Evolutionary conservation across 2,113 vertebrate species (phyloP).

Genomic region (Herpailurus yagouaroundi): DNA sequence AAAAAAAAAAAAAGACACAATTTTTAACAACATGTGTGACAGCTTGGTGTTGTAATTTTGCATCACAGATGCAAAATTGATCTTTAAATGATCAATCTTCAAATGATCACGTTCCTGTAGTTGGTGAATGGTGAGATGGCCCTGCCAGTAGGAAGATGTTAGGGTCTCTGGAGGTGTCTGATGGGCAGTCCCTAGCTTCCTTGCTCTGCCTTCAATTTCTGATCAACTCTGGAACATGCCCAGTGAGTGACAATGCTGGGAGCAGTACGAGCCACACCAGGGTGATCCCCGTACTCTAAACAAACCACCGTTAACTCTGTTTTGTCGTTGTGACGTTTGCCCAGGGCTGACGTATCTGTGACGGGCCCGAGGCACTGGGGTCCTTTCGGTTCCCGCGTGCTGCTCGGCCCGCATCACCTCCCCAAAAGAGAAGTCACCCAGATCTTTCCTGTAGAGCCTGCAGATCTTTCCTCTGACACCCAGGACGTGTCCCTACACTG

Average conservation of each 20-base stretch:
- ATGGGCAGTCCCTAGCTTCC: not conserved
- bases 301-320: not conserved
- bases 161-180: not conserved
- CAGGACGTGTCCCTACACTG: not conserved
- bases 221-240: not conserved
- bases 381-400: not conserved
- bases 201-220: not conserved
- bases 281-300: not conserved
- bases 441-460: not conserved
- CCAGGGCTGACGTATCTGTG: not conserved
- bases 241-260: not conserved
- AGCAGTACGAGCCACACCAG: not conserved
- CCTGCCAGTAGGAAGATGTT: accelerated
- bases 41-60: not conserved
- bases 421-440: not conserved
- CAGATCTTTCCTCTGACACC: not conserved
- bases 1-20: no score
- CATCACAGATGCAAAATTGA: not conserved
- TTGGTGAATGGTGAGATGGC: accelerated
- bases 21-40: not conserved
- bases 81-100: no score
- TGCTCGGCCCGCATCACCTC: not conserved
- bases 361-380: not conserved
- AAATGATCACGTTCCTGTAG: not conserved
- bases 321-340: not conserved